A percentile compares a stretch with the other conserved stretches of the same genome.
phyloP scores from a whole-genome alignment of 2,113 vertebrate genomes.

The Junco hyemalis region DNA sequence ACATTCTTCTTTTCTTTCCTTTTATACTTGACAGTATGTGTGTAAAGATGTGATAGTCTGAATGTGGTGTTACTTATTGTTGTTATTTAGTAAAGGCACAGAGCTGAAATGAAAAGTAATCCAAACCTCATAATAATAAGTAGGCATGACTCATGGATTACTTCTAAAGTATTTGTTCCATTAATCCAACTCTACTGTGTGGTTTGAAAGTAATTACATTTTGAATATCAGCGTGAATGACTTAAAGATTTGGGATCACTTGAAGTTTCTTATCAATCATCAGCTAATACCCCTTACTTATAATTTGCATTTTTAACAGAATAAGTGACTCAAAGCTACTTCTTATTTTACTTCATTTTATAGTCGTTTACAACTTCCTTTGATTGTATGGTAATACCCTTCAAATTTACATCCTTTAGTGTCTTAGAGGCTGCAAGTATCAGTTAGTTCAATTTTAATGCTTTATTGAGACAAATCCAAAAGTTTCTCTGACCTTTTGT shows the following conservation, averaged over 20 bases:
- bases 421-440: not conserved
- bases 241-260: slow-evolving; percentile 25
- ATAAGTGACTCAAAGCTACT: not conserved
- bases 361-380: not conserved
- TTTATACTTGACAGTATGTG: not conserved
- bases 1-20: not conserved
- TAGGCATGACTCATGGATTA: not conserved
- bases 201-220: slow-evolving; percentile 34
- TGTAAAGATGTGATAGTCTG: not conserved
- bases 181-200: not conserved
- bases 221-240: slow-evolving; percentile 15
- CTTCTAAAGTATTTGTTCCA: slow-evolving; percentile 5
- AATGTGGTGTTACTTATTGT: not conserved
- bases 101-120: slow-evolving; percentile 6
- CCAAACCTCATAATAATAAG: not conserved
- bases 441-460: not conserved
- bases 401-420: not conserved
- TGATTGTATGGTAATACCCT: not conserved
- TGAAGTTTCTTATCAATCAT: slow-evolving; percentile 14
- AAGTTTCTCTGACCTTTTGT: not conserved
- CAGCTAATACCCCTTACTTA: not conserved
- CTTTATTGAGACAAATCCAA: not conserved
- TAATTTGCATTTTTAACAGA: not conserved
- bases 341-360: not conserved
- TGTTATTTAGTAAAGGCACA: slow-evolving; percentile 22